A percentile compares a stretch with the other conserved stretches of the same genome.
Evolutionary conservation across 2,113 vertebrate species (phyloP).

Genomic region (Nyctibius bracteatus): DNA sequence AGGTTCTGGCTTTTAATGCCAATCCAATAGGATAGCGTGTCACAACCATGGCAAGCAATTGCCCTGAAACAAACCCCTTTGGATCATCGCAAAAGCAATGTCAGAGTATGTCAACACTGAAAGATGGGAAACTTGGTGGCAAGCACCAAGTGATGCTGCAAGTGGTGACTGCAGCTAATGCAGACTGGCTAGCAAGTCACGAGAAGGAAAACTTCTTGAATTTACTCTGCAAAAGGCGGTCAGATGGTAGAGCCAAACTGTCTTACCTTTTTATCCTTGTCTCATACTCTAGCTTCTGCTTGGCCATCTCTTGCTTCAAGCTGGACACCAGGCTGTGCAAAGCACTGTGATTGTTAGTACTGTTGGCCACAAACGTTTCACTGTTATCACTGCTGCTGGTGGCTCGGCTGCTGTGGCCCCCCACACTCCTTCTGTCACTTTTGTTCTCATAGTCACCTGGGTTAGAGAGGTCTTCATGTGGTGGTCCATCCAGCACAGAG

Average conservation of each 20-base stretch:
- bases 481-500: constrained; percentile 77
- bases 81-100: neutral
- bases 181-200: neutral
- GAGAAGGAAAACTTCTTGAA: neutral
- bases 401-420: constrained; percentile 81
- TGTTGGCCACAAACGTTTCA: constrained; percentile 77
- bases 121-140: neutral
- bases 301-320: constrained; percentile 95
- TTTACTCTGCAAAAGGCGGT: neutral
- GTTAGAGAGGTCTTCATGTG: constrained; percentile 71
- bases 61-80: neutral
- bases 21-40: rapidly evolving
- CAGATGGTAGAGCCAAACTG: rapidly evolving
- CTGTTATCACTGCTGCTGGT: constrained; percentile 91
- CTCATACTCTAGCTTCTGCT: constrained; percentile 94
- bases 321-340: constrained; percentile 94
- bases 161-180: neutral
- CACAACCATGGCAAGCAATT: neutral
- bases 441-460: constrained; percentile 74
- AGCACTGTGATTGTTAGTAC: constrained; percentile 85
- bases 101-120: neutral
- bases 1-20: neutral
- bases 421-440: constrained; percentile 76
- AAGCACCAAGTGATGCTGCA: neutral
- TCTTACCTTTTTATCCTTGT: constrained; percentile 91